Base-by-base conservation (phyloP, 2,888 invertebrate genomes). In the Hirtodrosophila cameraria region DNA sequence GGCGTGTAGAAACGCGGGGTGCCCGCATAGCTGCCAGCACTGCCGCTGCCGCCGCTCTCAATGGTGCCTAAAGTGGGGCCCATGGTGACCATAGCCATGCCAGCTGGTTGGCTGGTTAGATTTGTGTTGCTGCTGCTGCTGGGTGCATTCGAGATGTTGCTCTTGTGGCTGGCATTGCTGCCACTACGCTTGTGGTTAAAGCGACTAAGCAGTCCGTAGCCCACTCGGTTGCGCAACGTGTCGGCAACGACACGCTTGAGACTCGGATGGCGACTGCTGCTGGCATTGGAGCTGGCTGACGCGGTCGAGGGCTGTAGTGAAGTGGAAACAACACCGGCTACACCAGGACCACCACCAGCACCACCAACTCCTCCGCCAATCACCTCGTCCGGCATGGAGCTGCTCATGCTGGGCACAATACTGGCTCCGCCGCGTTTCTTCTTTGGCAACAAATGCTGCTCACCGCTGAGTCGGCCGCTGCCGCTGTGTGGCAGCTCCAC, bases 141-240 rank as follows among this genome's bases (percentile, higher is more conserved):
- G 35, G 62, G 78, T 3, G 84, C 81, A 74, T 88, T 88, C 1
- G 89, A 89, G 59, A 66, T 69, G 39, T 81, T 88, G 66, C 89
- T 88, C 48, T 80, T 86, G 57, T 88, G 81, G 50, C 89, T 89
- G 15, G 85, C 79, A 59, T 88, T 89, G 69, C 89, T 89, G 23
- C 88, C 88, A 1, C 87, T 83, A 3, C 89, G 88, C 42, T 88
- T 89, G 66, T 89, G 85, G 54, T 88, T 88, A 55, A 89, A 88
- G 20, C 88, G 88, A 43, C 76, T 85, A 18, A 87, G 68, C 30
- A 89, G 41, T 0, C 49, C 38, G 11, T 57, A 42, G 2, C 62
- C 53, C 4, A 80, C 61, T 0, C 71, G 71, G 48, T 75, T 77
- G 0, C 77, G 61, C 1, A 80, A 20, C 0, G 75, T 88, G 68